Percentiles rank a stretch among this genome's conserved stretches.
phyloP scores from a whole-genome alignment of 2,113 vertebrate genomes.

The Ploceus nigricollis region DNA sequence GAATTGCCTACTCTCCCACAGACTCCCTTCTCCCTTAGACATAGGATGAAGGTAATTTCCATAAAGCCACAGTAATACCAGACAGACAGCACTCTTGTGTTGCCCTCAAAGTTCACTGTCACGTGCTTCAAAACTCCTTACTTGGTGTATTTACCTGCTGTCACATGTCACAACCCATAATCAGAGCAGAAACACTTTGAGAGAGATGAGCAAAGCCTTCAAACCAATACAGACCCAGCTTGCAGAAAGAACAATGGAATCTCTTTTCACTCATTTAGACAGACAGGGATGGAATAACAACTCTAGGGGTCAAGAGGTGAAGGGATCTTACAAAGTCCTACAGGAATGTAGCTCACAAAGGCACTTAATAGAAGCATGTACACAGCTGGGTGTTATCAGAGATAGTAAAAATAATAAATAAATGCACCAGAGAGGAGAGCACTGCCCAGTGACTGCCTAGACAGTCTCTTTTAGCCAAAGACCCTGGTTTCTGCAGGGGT shows the following conservation, averaged over 20 bases:
- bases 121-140: neutral
- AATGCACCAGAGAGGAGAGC: neutral
- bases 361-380: slow-evolving; percentile 53
- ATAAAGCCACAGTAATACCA: neutral
- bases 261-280: neutral
- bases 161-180: neutral
- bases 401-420: neutral
- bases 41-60: neutral
- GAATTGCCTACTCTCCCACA: neutral
- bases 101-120: neutral
- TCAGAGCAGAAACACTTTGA: neutral
- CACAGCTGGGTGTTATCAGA: neutral
- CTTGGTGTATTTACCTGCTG: neutral
- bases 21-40: neutral
- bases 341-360: slow-evolving; percentile 30
- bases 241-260: neutral
- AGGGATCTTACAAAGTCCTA: neutral
- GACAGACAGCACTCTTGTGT: neutral
- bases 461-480: neutral
- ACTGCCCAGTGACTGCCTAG: neutral
- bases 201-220: neutral
- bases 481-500: neutral
- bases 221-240: neutral
- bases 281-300: neutral
- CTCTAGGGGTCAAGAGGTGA: neutral